These are phyloP conservation scores for Eurosta solidaginis DNA, from an alignment of 1,140 invertebrate genomes.

Conservation along the genomic window DNA sequence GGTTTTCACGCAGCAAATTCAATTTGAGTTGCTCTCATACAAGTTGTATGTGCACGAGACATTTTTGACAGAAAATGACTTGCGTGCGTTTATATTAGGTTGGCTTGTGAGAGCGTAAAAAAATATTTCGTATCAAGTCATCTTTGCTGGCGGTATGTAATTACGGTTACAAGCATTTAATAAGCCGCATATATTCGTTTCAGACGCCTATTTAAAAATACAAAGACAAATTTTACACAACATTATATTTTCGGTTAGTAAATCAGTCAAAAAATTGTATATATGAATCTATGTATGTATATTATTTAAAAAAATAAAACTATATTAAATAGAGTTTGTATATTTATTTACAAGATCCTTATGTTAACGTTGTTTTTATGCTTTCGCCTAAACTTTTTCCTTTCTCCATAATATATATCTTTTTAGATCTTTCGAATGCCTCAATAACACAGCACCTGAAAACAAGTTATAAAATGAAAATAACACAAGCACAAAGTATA, in stretches of 20 bases:
- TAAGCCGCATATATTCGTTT: not conserved
- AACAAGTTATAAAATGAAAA: conserved; percentile 38
- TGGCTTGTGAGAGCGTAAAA: too few species aligned
- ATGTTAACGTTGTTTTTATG: conserved; percentile 39
- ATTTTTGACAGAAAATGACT: too few species aligned
- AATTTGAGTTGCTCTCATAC: too few species aligned
- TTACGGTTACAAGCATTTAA: not conserved
- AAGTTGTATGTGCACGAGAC: too few species aligned
- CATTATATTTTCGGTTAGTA: conserved; percentile 5
- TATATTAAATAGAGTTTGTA: conserved; percentile 34
- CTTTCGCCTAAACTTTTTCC: conserved; percentile 34
- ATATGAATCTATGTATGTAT: not conserved
- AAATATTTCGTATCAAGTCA: too few species aligned
- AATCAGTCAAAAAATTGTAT: conserved; percentile 4
- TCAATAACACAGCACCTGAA: conserved; percentile 68
- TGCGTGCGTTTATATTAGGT: too few species aligned
- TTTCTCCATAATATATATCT: conserved; percentile 48
- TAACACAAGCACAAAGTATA: conserved; percentile 1
- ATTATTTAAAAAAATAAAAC: conserved; percentile 1
- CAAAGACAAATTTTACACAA: not conserved
- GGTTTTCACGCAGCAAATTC: too few species aligned
- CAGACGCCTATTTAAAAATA: not conserved
- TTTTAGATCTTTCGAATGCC: conserved; percentile 68
- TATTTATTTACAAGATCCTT: conserved; percentile 45
- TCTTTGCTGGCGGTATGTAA: too few species aligned